These are phyloP conservation scores for Drosophila bocki DNA, from an alignment of 1,140 invertebrate genomes.

Conservation along the genomic window DNA sequence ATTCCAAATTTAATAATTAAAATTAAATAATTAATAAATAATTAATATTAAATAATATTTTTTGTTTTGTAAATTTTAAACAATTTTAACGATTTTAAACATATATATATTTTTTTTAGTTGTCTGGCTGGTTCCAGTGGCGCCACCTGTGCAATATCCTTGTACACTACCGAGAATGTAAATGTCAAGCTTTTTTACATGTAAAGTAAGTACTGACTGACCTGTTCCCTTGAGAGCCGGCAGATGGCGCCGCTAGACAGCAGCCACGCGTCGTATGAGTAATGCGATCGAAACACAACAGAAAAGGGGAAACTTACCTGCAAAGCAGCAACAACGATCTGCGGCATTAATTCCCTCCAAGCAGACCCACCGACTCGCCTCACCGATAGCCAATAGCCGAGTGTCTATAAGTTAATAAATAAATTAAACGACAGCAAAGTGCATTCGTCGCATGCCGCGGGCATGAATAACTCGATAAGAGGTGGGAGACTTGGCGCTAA, in stretches of 20 bases:
- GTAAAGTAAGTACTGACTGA: neutral
- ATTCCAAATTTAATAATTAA: too few species aligned
- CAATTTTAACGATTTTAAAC: too few species aligned
- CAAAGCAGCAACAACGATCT: neutral
- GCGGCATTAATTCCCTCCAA: neutral
- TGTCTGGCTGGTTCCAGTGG: neutral
- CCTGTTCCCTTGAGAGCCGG: neutral
- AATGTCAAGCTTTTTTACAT: neutral
- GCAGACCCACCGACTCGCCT: constrained; percentile 6
- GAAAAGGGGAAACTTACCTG: neutral
- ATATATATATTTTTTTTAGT: too few species aligned
- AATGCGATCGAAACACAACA: constrained; percentile 12
- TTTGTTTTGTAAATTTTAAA: too few species aligned
- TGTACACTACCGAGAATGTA: neutral
- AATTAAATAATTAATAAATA: too few species aligned
- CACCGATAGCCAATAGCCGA: neutral
- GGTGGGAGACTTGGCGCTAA: too few species aligned
- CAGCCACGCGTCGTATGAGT: constrained; percentile 54
- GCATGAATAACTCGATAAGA: constrained; percentile 58
- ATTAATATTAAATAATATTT: too few species aligned
- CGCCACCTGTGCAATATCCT: neutral
- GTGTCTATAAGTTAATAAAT: neutral
- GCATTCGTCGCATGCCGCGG: constrained; percentile 31
- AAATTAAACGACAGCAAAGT: neutral
- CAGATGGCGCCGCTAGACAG: neutral